Base-by-base conservation (phyloP, 2,888 invertebrate species). In the Anthrax anthrax region DNA sequence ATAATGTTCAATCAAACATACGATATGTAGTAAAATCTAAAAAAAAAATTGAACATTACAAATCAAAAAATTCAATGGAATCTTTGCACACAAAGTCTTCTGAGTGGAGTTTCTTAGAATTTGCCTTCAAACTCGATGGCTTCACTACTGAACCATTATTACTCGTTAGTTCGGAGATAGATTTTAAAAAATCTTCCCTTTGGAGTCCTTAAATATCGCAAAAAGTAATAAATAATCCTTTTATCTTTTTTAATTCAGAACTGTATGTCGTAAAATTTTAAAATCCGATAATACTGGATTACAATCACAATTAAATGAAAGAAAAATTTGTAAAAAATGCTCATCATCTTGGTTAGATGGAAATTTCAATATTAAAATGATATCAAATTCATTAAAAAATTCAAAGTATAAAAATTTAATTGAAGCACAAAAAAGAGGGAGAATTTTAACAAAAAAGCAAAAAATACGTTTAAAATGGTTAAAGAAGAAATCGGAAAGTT, bases 251-350 rank as follows among this genome's bases (percentile, higher is more conserved):
- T 10, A 34, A 23, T 17, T 19, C 37, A 47, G 46, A 29, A 42
- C 40, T 36, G 46, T 39, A 13, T 32, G 14, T 19, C 38, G 45
- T 1, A 34, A 39, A n/a, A 13, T 43, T n/a, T 39, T 43, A n/a
- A 37, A 39, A 38, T 38, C 18, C 13, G 39, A 49, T 16, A 13
- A 36, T 16, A 16, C 18, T n/a, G 37, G 39, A 42, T 38, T 29
- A 19, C 46, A 47, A 27, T 40, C 36, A n/a, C 36, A 43, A 37
- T 48, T 46, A 29, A 49, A 46, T 4, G 36, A 45, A 12, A 45
- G 37, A 16, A 16, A 29, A 23, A 51, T 50, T 45, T 54, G 54
- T 27, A 42, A 37, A 39, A 52, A 49, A 42, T 54, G 54, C 37
- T 51, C 49, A 18, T 32, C 48, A 1, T 37, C 23, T n/a, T 54